These are phyloP conservation scores for Carcina quercana DNA, from an alignment of 2,888 invertebrate genomes.

Conservation along the genomic window DNA sequence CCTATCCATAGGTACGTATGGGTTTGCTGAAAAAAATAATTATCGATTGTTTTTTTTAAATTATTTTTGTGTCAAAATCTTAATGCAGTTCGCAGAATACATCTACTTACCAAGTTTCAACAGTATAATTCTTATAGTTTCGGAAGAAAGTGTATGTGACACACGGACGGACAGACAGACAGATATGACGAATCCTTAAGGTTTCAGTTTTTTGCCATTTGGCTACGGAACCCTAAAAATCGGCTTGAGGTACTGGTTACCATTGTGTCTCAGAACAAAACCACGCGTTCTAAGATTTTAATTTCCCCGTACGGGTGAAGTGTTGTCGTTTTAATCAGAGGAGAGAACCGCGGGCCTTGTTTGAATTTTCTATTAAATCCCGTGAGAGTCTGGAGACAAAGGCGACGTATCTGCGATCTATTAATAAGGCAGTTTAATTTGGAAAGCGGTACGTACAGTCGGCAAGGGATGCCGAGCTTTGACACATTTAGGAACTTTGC, in stretches of 20 bases:
- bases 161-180: not conserved
- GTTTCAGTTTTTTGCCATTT: not conserved
- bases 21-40: too few relatives aligned
- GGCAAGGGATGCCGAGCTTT: slow-evolving; percentile 10
- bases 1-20: too few relatives aligned
- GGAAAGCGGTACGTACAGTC: slow-evolving; percentile 26
- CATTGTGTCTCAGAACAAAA: slow-evolving; percentile 21
- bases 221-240: not conserved
- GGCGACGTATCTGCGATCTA: slow-evolving; percentile 67
- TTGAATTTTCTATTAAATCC: slow-evolving; percentile 69
- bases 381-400: slow-evolving; percentile 54
- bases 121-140: not conserved
- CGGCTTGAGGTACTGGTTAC: not conserved
- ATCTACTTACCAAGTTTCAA: too few relatives aligned
- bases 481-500: too few relatives aligned
- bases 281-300: slow-evolving; percentile 58
- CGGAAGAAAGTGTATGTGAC: not conserved
- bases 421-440: slow-evolving; percentile 70
- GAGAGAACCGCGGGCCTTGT: slow-evolving; percentile 42
- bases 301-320: slow-evolving; percentile 43
- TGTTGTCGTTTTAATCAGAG: slow-evolving; percentile 62
- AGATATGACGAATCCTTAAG: not conserved
- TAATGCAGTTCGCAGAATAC: too few relatives aligned
- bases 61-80: too few relatives aligned
- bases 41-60: too few relatives aligned